A percentile compares a stretch with the other conserved stretches of the same genome.
These are phyloP conservation scores for Mactromeris polynyma DNA, from an alignment of 2,888 invertebrate species.

Conservation along the genomic window DNA sequence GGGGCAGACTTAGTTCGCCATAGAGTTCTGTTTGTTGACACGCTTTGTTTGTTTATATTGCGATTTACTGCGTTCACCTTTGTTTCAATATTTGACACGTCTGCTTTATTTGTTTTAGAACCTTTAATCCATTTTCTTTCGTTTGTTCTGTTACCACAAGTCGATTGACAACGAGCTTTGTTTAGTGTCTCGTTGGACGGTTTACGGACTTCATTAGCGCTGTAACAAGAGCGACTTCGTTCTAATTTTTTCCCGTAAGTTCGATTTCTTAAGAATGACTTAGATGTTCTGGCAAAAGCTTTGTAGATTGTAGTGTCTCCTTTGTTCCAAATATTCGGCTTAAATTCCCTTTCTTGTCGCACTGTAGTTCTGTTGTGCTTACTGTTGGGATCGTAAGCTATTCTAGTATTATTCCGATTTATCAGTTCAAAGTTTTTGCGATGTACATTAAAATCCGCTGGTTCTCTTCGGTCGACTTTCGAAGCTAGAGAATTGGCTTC, in stretches of 20 bases:
- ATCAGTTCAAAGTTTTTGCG: background rate
- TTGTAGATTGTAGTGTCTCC: slow-evolving; percentile 18
- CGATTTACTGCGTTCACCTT: slow-evolving; percentile 11
- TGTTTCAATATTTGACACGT: slow-evolving; percentile 9
- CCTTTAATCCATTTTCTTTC: slow-evolving; percentile 21
- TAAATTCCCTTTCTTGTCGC: slow-evolving; percentile 17
- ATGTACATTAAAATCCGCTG: background rate
- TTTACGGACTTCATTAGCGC: slow-evolving; percentile 27
- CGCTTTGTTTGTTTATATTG: slow-evolving; percentile 2
- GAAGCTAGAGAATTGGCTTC: slow-evolving; percentile 15
- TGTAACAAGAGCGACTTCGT: slow-evolving; percentile 29
- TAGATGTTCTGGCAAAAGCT: slow-evolving; percentile 38
- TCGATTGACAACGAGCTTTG: slow-evolving; percentile 25
- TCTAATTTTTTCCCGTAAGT: background rate
- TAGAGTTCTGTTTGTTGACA: slow-evolving; percentile 12
- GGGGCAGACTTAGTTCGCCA: slow-evolving; percentile 42
- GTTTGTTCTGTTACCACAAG: slow-evolving; percentile 29
- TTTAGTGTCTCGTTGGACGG: background rate
- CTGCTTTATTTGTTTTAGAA: slow-evolving; percentile 8
- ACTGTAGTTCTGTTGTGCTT: background rate
- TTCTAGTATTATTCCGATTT: slow-evolving; percentile 11
- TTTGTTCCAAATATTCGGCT: slow-evolving; percentile 14
- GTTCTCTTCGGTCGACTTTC: background rate
- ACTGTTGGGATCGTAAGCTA: slow-evolving; percentile 19
- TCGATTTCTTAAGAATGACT: slow-evolving; percentile 8